Conservation (phyloP, 2,888 invertebrate species). For the Aphidoletes aphidimyza region DNA sequence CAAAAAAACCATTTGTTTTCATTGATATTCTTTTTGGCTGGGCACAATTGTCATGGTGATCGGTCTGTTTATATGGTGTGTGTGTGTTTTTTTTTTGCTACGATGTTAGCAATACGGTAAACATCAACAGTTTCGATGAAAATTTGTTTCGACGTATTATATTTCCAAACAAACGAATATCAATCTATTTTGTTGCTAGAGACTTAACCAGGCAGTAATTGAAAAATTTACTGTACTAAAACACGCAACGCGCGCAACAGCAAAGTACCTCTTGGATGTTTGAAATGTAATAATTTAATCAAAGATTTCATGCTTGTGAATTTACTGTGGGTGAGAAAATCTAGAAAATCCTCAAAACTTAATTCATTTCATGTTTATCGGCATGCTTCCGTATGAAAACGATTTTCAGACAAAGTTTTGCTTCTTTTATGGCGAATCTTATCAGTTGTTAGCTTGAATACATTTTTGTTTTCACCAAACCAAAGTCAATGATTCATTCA, state of each 20-base stretch:
- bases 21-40: neutral
- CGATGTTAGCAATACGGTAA: neutral
- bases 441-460: too few relatives aligned
- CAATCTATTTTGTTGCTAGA: neutral
- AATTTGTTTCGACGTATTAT: neutral
- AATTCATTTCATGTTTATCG: neutral
- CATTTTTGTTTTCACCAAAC: too few relatives aligned
- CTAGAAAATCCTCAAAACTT: neutral
- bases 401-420: too few relatives aligned
- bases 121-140: neutral
- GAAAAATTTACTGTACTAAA: slow-evolving; percentile 4
- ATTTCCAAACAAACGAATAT: neutral
- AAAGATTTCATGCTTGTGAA: slow-evolving; percentile 7
- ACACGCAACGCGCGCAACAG: slow-evolving; percentile 10
- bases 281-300: neutral
- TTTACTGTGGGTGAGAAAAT: neutral
- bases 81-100: neutral
- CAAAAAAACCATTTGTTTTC: neutral
- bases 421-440: too few relatives aligned
- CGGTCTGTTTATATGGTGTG: neutral
- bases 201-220: neutral
- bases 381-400: too few relatives aligned
- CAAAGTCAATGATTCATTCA: too few relatives aligned
- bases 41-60: neutral
- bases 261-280: neutral